Conservation (phyloP, 2,888 invertebrate genomes). For the Caenorhabditis angaria region DNA sequence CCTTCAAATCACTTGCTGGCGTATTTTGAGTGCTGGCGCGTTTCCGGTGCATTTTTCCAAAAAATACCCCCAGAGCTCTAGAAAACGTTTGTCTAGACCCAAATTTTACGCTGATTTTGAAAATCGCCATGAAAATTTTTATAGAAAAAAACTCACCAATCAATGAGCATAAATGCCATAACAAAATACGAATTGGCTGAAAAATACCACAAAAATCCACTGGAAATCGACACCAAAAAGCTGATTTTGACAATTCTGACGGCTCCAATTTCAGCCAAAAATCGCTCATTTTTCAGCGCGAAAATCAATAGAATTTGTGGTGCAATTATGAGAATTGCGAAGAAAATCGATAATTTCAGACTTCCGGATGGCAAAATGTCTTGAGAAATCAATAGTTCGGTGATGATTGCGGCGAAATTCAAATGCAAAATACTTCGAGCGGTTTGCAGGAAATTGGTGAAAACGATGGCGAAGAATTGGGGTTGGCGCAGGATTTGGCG, state of each 20-base stretch:
- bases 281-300: slow-evolving; percentile 58
- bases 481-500: slow-evolving; percentile 56
- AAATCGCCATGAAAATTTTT: no score
- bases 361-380: slow-evolving; percentile 65
- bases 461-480: slow-evolving; percentile 64
- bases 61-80: no score
- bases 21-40: no score
- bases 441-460: slow-evolving; percentile 67
- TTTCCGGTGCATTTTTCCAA: no score
- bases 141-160: slow-evolving; percentile 50
- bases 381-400: slow-evolving; percentile 69
- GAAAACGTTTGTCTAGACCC: no score
- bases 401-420: slow-evolving; percentile 72
- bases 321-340: slow-evolving; percentile 63
- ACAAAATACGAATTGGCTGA: slow-evolving; percentile 57
- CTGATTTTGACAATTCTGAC: slow-evolving; percentile 51
- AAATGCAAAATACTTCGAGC: slow-evolving; percentile 65
- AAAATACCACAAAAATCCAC: slow-evolving; percentile 53
- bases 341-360: slow-evolving; percentile 61
- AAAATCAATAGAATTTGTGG: slow-evolving; percentile 67
- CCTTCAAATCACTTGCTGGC: no score
- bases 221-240: slow-evolving; percentile 58
- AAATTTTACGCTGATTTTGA: no score
- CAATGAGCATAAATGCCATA: slow-evolving; percentile 69
- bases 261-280: slow-evolving; percentile 56